Evolutionary conservation across 2,797 vertebrate species (phyloP).

Genomic region (Pempheris klunzingeri): DNA sequence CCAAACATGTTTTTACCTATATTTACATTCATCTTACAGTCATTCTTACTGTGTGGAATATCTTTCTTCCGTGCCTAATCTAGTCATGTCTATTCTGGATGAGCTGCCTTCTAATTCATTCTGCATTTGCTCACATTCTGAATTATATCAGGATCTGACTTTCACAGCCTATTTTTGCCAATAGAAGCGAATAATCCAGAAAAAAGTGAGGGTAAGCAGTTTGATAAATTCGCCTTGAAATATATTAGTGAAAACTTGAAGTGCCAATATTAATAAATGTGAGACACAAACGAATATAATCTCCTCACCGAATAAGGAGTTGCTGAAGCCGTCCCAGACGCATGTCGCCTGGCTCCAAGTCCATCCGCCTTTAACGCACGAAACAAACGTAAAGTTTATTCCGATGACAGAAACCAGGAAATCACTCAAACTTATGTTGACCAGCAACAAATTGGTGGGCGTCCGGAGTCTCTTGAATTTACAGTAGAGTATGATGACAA

Average conservation of each 20-base stretch:
- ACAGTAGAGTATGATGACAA: slow-evolving; percentile 89
- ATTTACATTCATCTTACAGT: not conserved
- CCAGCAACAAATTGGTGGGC: slow-evolving; percentile 89
- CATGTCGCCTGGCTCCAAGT: slow-evolving; percentile 90
- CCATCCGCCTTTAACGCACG: slow-evolving; percentile 91
- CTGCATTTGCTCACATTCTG: not conserved
- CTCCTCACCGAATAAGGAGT: slow-evolving; percentile 91
- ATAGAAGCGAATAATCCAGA: not conserved
- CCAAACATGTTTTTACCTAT: not conserved
- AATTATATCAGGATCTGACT: not conserved
- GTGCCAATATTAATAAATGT: not conserved
- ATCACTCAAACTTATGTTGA: slow-evolving; percentile 92
- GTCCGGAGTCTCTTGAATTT: slow-evolving; percentile 90
- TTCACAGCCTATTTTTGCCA: not conserved
- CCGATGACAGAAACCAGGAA: slow-evolving; percentile 91
- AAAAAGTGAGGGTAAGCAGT: too few relatives aligned
- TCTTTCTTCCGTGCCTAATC: not conserved
- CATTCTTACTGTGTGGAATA: rapidly evolving
- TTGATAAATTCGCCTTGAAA: not conserved
- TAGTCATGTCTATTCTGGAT: not conserved
- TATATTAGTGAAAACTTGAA: not conserved
- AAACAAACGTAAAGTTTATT: slow-evolving; percentile 90
- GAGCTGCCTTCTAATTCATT: not conserved
- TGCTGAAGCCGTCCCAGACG: slow-evolving; percentile 95
- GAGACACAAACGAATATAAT: not conserved